These are phyloP conservation scores for Acrocephalus arundinaceus DNA, from an alignment of 2,113 vertebrate species.

Conservation along the genomic window DNA sequence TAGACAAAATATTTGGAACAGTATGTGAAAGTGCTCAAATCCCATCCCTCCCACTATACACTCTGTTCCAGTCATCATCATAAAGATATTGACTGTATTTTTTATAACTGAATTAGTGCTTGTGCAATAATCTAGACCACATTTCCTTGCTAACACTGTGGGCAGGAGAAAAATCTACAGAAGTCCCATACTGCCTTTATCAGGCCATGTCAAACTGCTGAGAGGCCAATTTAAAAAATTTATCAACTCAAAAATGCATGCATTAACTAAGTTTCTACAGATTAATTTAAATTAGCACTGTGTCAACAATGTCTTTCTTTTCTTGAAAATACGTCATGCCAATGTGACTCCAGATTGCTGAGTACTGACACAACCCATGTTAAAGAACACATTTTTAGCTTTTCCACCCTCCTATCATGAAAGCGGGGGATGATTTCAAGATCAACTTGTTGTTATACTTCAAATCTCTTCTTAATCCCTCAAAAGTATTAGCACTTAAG, in stretches of 20 bases:
- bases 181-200: neutral
- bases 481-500: neutral
- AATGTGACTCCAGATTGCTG: neutral
- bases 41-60: neutral
- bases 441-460: neutral
- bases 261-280: neutral
- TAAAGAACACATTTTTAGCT: neutral
- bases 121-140: neutral
- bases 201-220: neutral
- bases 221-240: neutral
- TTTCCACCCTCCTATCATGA: fast-evolving
- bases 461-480: neutral
- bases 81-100: slow-evolving; percentile 13
- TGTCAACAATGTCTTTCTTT: neutral
- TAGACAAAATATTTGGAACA: slow-evolving; percentile 21
- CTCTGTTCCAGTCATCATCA: slow-evolving; percentile 40
- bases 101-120: neutral
- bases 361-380: neutral
- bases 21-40: slow-evolving; percentile 21
- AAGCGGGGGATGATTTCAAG: neutral
- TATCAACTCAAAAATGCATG: neutral
- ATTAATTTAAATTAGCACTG: neutral
- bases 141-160: neutral
- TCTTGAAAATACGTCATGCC: neutral
- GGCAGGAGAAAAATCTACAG: neutral